Base-by-base conservation (phyloP, 2,888 invertebrate genomes). In the Diplolepis rosae region DNA sequence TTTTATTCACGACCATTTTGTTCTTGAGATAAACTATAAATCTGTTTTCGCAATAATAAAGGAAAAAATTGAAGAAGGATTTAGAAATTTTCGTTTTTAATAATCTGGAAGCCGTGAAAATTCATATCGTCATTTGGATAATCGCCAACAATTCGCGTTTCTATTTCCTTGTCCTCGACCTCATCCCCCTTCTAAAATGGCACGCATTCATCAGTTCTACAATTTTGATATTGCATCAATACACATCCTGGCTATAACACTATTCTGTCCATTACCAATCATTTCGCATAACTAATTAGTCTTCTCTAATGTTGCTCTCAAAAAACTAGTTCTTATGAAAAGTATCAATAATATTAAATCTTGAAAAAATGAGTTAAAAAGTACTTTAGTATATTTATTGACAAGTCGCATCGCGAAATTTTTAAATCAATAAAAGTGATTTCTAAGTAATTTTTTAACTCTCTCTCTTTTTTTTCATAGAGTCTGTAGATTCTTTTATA, bases 91-190 rank as follows among this genome's bases (percentile, higher is more conserved):
- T n/a, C n/a, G n/a, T n/a, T n/a, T n/a, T n/a, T n/a, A n/a, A n/a
- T n/a, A n/a, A n/a, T n/a, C n/a, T n/a, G n/a, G n/a, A n/a, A n/a
- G n/a, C n/a, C n/a, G n/a, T 39, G 70, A 79, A 80, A 77, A 77
- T 82, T 79, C 75, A 82, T 73, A 78, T 79, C 69, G 70, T 68
- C 39, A 28, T 15, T 70, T 82, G 81, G 81, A 82, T 35, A 32
- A 51, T 52, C 28, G 77, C 80, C 83, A 82, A 76, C 54, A 66
- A 51, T 65, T 65, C 30, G 35, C 27, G 42, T 32, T 61, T 52
- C 70, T 75, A 65, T 72, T 71, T 66, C 65, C 71, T 68, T 30
- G 28, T 56, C 51, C 68, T 72, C 66, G 72, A 68, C 68, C 71
- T 70, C 72, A 67, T 70, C 71, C 68, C 66, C 52, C 35, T 67